Conservation (phyloP, 2,797 vertebrate species). For the Pachyuromys duprasi region DNA sequence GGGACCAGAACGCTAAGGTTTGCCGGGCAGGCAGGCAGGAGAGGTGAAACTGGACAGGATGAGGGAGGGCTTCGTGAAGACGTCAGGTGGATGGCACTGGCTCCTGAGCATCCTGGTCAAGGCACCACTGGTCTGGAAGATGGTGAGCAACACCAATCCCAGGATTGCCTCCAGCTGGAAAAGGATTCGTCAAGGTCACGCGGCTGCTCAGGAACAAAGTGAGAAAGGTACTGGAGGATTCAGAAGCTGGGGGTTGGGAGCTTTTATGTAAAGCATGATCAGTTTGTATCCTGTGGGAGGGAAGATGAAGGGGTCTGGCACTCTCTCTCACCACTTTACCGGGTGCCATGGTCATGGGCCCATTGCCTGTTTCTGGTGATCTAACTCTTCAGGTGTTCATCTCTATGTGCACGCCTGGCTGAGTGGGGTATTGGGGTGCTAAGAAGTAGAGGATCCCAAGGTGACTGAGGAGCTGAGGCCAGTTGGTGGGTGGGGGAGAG, state of each 20-base stretch:
- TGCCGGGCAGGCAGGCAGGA: background rate
- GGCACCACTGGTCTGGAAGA: background rate
- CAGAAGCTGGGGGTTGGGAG: background rate
- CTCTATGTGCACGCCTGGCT: background rate
- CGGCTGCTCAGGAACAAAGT: background rate
- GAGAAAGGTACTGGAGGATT: background rate
- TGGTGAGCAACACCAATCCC: too few relatives aligned
- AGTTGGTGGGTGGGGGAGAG: background rate
- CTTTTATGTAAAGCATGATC: background rate
- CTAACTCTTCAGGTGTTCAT: background rate
- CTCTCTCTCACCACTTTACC: background rate
- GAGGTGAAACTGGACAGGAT: background rate
- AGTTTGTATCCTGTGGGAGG: background rate
- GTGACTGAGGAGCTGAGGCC: background rate
- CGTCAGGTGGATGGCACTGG: background rate
- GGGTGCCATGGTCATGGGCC: background rate
- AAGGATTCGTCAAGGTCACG: background rate
- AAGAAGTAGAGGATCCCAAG: background rate
- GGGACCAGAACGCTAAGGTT: background rate
- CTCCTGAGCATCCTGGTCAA: background rate
- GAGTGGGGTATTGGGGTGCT: background rate
- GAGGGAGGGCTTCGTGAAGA: background rate
- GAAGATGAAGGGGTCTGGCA: background rate
- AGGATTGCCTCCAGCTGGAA: background rate
- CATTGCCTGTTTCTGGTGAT: background rate